A percentile compares a stretch with the other conserved stretches of the same genome.
Evolutionary conservation across 1,140 invertebrate species (phyloP).

Genomic region (Uloborus diversus): DNA sequence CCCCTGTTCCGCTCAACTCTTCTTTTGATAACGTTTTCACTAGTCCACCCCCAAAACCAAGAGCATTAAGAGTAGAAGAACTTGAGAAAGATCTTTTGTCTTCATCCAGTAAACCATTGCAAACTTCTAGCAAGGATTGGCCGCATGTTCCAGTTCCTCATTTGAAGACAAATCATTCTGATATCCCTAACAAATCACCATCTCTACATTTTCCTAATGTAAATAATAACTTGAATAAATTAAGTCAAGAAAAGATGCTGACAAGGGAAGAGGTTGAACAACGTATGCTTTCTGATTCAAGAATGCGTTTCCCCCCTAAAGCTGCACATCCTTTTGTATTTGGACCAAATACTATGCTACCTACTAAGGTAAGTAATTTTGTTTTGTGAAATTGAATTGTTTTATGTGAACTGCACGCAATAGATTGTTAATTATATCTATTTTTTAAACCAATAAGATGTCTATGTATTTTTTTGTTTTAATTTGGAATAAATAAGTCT

Average conservation of each 20-base stretch:
- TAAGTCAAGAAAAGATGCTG: not conserved
- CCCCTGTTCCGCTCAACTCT: not conserved
- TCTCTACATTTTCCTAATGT: not conserved
- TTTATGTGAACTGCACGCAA: too few relatives aligned
- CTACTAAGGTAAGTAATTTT: too few relatives aligned
- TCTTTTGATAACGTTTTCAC: constrained; percentile 32
- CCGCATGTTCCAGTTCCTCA: not conserved
- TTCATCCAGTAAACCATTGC: not conserved
- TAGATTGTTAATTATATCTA: too few relatives aligned
- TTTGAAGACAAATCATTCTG: not conserved
- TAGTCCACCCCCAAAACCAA: constrained; percentile 28
- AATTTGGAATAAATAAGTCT: too few relatives aligned
- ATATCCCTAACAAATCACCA: not conserved
- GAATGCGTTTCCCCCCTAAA: not conserved
- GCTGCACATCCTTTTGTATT: not conserved
- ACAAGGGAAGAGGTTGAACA: constrained; percentile 46
- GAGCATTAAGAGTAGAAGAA: constrained; percentile 44
- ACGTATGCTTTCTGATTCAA: constrained; percentile 23
- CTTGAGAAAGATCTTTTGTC: constrained; percentile 29
- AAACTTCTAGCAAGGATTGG: constrained; percentile 10
- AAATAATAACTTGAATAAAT: constrained; percentile 16
- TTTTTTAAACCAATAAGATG: too few relatives aligned
- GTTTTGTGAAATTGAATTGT: too few relatives aligned
- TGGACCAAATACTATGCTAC: too few relatives aligned
- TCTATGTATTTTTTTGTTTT: too few relatives aligned